A percentile compares a stretch with the other conserved stretches of the same genome.
Conservation (phyloP, 2,888 invertebrate species). For the Trichopria drosophilae region DNA sequence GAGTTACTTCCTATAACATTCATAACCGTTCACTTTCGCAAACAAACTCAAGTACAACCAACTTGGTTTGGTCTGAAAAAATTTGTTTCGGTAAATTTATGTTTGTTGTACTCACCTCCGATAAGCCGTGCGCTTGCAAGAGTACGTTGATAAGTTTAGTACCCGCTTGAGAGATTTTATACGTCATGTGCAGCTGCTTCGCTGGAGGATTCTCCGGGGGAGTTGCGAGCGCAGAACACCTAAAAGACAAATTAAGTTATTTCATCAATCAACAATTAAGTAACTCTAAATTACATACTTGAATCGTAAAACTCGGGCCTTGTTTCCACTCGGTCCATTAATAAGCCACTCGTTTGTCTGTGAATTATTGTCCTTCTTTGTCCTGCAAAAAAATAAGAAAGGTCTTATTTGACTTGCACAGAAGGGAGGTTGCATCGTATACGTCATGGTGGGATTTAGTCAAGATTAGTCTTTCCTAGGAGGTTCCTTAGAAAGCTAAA, state of each 20-base stretch:
- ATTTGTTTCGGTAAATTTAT: not conserved
- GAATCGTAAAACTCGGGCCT: slow-evolving; percentile 51
- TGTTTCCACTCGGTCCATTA: slow-evolving; percentile 48
- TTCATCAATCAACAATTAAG: slow-evolving; percentile 3
- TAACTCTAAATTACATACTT: slow-evolving; percentile 46
- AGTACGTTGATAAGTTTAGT: slow-evolving; percentile 76
- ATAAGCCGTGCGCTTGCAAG: slow-evolving; percentile 76
- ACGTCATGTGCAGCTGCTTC: slow-evolving; percentile 69
- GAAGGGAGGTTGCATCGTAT: not conserved
- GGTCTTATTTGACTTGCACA: not conserved
- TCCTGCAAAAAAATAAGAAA: slow-evolving; percentile 39
- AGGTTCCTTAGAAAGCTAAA: slow-evolving; percentile 15
- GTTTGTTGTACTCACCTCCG: slow-evolving; percentile 62
- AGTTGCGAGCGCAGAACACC: slow-evolving; percentile 54
- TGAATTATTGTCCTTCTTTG: slow-evolving; percentile 45
- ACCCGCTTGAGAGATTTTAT: slow-evolving; percentile 80
- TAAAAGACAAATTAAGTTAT: slow-evolving; percentile 29
- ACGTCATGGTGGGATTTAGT: not conserved
- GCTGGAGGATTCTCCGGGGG: slow-evolving; percentile 56
- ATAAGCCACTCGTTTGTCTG: slow-evolving; percentile 53
- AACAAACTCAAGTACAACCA: no score
- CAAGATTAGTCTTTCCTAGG: slow-evolving; percentile 3
- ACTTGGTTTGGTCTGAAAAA: not conserved
- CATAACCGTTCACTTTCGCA: no score
- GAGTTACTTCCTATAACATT: no score